Percentiles rank a stretch among this genome's conserved stretches.
phyloP scores from a whole-genome alignment of 2,113 vertebrate species.

The Ceratotherium simum region DNA sequence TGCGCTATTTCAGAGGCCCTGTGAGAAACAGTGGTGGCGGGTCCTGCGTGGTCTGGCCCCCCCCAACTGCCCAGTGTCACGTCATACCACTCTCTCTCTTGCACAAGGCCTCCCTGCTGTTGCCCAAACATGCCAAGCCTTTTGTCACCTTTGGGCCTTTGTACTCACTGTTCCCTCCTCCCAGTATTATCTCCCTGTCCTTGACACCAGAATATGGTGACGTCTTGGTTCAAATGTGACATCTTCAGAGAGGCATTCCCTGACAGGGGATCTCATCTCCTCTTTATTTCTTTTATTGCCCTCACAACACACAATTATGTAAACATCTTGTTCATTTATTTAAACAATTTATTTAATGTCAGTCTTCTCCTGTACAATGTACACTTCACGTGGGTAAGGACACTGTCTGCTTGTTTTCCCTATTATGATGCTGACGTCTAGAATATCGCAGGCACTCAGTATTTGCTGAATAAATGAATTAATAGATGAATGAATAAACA shows the following conservation, averaged over 20 bases:
- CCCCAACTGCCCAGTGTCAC: too few relatives aligned
- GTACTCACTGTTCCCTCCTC: neutral
- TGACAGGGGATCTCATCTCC: neutral
- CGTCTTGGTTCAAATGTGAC: neutral
- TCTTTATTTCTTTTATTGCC: neutral
- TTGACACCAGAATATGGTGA: neutral
- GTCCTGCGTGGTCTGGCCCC: neutral
- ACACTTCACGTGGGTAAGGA: neutral
- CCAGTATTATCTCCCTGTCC: neutral
- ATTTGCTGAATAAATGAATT: neutral
- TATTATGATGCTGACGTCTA: neutral
- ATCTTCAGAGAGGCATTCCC: neutral
- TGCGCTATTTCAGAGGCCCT: neutral
- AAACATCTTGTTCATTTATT: neutral
- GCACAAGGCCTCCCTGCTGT: neutral
- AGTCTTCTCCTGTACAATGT: neutral
- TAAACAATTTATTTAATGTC: constrained; percentile 19
- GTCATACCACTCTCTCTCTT: neutral
- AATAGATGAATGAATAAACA: neutral
- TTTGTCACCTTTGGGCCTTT: neutral
- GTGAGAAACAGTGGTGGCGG: neutral
- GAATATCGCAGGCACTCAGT: neutral
- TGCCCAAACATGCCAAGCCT: neutral
- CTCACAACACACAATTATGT: neutral
- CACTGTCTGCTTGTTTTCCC: neutral